Evolutionary conservation across 1,140 invertebrate species (phyloP), one percentile per base, ranked within the genome.

Genomic region (Berghia stephanieae): DNA sequence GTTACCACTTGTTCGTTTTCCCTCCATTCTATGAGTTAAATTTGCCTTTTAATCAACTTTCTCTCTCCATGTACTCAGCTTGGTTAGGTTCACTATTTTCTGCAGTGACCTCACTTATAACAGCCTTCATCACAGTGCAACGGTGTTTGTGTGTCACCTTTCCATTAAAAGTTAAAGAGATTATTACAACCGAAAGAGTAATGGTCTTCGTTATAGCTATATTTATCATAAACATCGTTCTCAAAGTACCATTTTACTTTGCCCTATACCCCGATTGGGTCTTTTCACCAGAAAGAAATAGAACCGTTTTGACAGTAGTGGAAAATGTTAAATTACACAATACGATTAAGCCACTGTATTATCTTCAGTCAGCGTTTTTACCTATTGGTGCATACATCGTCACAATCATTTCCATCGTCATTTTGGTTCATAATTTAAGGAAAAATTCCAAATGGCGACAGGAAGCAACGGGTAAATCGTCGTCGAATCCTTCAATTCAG

Each of bases 91-190:
- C n/a, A n/a, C n/a, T n/a, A n/a, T n/a, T n/a, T n/a, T n/a, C n/a
- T n/a, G n/a, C n/a, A n/a, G n/a, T n/a, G n/a, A 71, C 68, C 10
- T 24, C n/a, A 31, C 27, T 46, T 24, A 71, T 71, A 21, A 71
- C 68, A 6, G 68, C 43, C 2, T 71, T 36, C 24, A 31, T 71
- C 43, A 46, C 68, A 34, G 68, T 44, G 2, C 42, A 71, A 21
- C 24, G 68, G 36, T 71, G 68, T 71, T 21, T 71, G 10, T 71
- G 68, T 40, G 49, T 71, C 8, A 43, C 44, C 5, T 49, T 27
- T 27, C 68, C 68, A 4, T 44, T 46, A 10, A 4, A 49, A 4
- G 68, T 71, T 27, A 71, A 71, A 71, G n/a, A 49, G 27, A 44
- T 71, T 2, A 71, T 71, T 6, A 71, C 68, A 5, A 42, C 68